Conservation (phyloP, 2,797 vertebrate genomes). For the Propithecus deckenii region DNA sequence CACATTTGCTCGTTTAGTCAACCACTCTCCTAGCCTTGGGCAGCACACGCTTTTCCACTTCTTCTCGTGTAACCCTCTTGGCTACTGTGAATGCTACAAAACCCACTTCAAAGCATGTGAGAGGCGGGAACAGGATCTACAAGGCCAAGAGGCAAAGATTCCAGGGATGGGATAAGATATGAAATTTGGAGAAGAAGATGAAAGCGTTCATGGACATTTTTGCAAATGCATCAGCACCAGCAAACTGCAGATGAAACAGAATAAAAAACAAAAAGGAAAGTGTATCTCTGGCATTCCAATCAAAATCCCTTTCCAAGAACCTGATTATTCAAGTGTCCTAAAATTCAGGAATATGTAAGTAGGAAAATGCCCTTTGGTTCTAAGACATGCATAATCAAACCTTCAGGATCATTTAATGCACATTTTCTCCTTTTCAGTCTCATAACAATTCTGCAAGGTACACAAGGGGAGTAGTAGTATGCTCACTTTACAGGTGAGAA, state of each 20-base stretch:
- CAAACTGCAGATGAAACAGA: constrained; percentile 30
- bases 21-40: constrained; percentile 69
- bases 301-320: background rate
- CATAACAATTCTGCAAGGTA: background rate
- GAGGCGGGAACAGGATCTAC: constrained; percentile 57
- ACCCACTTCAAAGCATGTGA: constrained; percentile 76
- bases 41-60: constrained; percentile 64
- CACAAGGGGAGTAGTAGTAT: background rate
- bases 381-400: background rate
- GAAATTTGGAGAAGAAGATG: constrained; percentile 53
- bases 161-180: constrained; percentile 50
- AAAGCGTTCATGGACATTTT: constrained; percentile 39
- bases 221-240: constrained; percentile 14
- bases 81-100: constrained; percentile 76
- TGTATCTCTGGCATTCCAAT: background rate
- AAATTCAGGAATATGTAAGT: background rate
- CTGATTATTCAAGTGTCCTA: background rate
- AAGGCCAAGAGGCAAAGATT: constrained; percentile 58
- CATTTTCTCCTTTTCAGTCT: constrained; percentile 11
- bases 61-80: constrained; percentile 77
- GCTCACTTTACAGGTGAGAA: background rate
- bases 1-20: constrained; percentile 65
- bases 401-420: background rate
- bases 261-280: constrained; percentile 46
- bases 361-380: background rate